Conservation (phyloP, 2,797 vertebrate species). For the Esox lucius region DNA sequence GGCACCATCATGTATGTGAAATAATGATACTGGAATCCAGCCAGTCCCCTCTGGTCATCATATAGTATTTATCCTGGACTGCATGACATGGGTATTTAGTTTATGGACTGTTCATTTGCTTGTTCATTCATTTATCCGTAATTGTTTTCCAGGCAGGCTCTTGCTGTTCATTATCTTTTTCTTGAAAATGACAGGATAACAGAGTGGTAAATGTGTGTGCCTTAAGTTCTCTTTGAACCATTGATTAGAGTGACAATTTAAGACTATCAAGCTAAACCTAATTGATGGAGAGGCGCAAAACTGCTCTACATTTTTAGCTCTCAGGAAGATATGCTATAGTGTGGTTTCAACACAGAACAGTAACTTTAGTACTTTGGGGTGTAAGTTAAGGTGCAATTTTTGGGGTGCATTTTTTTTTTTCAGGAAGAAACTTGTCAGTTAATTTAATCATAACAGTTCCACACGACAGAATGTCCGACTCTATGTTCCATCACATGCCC, state of each 20-base stretch:
- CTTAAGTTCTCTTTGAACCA: not conserved
- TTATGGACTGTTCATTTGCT: not conserved
- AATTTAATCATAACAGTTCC: not conserved
- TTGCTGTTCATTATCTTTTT: not conserved
- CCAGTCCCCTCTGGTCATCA: not conserved
- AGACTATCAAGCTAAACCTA: not conserved
- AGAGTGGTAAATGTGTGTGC: not conserved
- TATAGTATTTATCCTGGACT: not conserved
- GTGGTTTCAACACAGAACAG: not conserved
- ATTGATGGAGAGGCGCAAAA: not conserved
- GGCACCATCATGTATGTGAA: not conserved
- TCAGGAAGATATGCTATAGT: not conserved
- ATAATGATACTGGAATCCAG: not conserved
- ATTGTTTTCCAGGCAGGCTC: not conserved
- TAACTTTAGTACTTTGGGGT: not conserved
- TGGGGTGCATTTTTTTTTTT: not conserved
- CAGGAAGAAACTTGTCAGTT: too few relatives aligned
- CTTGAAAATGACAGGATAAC: not conserved
- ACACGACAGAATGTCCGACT: not conserved
- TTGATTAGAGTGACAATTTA: not conserved
- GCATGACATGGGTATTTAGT: not conserved
- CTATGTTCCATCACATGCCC: not conserved
- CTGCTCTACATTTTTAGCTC: not conserved
- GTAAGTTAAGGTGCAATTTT: too few relatives aligned
- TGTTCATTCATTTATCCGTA: conserved; percentile 16